Conservation (phyloP, 1,140 invertebrate genomes). For the Bombus haemorrhoidalis region DNA sequence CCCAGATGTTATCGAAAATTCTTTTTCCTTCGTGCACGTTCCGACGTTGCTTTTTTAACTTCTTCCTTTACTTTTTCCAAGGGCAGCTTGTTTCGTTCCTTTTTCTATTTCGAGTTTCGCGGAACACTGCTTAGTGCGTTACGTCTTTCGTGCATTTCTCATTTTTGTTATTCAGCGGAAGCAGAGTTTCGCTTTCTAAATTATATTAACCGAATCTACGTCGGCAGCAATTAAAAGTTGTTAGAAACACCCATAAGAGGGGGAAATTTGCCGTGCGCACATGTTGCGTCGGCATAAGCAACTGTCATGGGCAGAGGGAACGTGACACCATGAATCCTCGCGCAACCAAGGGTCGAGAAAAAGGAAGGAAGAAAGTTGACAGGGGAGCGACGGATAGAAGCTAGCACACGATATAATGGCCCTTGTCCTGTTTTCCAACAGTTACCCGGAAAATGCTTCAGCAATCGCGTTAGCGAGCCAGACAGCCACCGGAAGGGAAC, state of each 20-base stretch:
- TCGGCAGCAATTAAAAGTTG: neutral
- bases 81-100: neutral
- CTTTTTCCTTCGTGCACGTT: no score
- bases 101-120: neutral
- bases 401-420: slow-evolving; percentile 28
- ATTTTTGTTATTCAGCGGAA: neutral
- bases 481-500: slow-evolving; percentile 1
- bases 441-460: slow-evolving; percentile 36
- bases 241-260: neutral
- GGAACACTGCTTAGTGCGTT: neutral
- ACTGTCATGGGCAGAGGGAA: slow-evolving; percentile 39
- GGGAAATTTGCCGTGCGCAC: neutral
- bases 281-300: neutral
- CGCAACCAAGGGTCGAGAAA: slow-evolving; percentile 14
- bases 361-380: slow-evolving; percentile 35
- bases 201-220: neutral
- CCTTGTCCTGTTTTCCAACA: slow-evolving; percentile 38
- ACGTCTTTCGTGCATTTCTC: neutral
- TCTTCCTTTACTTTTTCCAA: no score
- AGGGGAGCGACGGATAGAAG: slow-evolving; percentile 26
- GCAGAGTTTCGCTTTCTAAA: no score
- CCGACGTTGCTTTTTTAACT: no score
- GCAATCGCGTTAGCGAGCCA: slow-evolving; percentile 14
- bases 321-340: slow-evolving; percentile 23
- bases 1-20: neutral